Conservation (phyloP, 2,113 vertebrate genomes). For the Miniopterus natalensis region DNA sequence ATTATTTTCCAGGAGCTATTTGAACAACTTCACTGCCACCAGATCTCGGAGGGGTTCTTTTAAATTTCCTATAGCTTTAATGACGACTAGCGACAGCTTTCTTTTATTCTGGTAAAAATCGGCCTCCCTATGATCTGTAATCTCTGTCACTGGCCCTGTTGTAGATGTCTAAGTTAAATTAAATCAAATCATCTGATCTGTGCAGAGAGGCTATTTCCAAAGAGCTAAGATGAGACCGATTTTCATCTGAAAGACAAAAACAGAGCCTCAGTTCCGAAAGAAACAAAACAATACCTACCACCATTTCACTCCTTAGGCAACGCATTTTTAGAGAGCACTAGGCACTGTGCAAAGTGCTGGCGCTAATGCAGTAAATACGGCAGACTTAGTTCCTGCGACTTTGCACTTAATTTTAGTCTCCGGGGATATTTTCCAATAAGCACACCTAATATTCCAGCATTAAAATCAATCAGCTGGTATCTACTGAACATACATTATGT, state of each 20-base stretch:
- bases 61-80: slow-evolving; percentile 24
- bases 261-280: not conserved
- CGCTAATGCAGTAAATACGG: not conserved
- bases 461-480: slow-evolving; percentile 36
- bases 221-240: not conserved
- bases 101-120: slow-evolving; percentile 26
- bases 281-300: not conserved
- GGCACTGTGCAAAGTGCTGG: not conserved
- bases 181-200: slow-evolving; percentile 36
- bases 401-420: slow-evolving; percentile 1
- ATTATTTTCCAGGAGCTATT: not conserved
- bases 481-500: not conserved
- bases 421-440: not conserved
- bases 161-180: slow-evolving; percentile 2
- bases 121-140: not conserved
- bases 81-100: slow-evolving; percentile 38
- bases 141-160: not conserved
- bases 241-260: slow-evolving; percentile 24
- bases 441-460: not conserved
- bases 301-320: not conserved
- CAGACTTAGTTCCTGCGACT: not conserved
- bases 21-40: not conserved
- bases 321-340: not conserved
- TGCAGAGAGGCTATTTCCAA: slow-evolving; percentile 41
- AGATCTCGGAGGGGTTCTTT: not conserved